A percentile compares a stretch with the other conserved stretches of the same genome.
phyloP scores from a whole-genome alignment of 2,888 invertebrate genomes.

The Tiphia femorata region DNA sequence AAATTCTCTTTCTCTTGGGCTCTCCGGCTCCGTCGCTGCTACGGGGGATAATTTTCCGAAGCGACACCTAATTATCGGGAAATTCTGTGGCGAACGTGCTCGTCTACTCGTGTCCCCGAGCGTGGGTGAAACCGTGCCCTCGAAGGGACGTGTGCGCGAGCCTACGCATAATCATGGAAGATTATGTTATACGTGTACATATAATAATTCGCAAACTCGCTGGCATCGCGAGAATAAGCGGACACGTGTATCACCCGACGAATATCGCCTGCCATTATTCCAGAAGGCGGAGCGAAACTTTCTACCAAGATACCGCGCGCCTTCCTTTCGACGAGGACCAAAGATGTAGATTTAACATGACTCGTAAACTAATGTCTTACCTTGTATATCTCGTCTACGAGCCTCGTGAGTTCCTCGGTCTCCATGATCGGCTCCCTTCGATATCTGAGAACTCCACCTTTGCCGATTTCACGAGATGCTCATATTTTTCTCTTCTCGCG shows the following conservation, averaged over 20 bases:
- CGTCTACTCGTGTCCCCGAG: neutral
- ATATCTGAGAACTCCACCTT: conserved; percentile 44
- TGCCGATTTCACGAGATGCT: conserved; percentile 57
- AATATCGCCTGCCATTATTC: too few relatives aligned
- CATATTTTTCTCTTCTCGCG: conserved; percentile 58
- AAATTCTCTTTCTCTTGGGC: neutral
- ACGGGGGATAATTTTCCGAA: conserved; percentile 50
- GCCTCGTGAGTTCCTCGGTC: conserved; percentile 90
- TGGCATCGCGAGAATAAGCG: neutral
- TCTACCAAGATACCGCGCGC: too few relatives aligned
- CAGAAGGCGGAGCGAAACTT: too few relatives aligned
- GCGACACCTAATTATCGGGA: conserved; percentile 61
- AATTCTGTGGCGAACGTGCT: conserved; percentile 41
- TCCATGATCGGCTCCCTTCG: conserved; percentile 73
- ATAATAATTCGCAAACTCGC: neutral
- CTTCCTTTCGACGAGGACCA: too few relatives aligned
- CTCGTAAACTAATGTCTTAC: too few relatives aligned
- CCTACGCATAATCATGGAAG: neutral
- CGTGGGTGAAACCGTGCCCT: too few relatives aligned
- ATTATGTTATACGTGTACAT: neutral
- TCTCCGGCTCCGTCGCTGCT: neutral
- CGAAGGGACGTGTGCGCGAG: too few relatives aligned
- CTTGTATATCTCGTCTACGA: conserved; percentile 93
- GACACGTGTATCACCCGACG: conserved; percentile 5
- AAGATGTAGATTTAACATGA: too few relatives aligned